A percentile compares a stretch with the other conserved stretches of the same genome.
These are phyloP conservation scores for Dioctria linearis DNA, from an alignment of 2,888 invertebrate genomes.

Conservation along the genomic window DNA sequence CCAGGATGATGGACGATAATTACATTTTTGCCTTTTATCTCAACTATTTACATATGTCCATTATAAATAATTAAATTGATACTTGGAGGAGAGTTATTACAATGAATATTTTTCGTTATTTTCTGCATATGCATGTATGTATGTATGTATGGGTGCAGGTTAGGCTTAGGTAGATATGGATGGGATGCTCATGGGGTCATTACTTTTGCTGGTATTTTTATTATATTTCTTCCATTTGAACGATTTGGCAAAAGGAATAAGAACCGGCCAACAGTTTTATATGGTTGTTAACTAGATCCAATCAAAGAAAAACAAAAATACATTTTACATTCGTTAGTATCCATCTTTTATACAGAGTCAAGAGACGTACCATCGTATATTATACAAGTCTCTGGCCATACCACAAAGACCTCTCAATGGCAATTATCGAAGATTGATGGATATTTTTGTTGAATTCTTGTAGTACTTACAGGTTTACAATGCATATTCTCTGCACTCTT, in stretches of 20 bases:
- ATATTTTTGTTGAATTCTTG: slow-evolving; percentile 42
- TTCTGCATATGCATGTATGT: neutral
- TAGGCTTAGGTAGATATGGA: neutral
- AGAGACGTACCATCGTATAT: neutral
- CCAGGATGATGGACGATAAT: slow-evolving; percentile 54
- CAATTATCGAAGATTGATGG: slow-evolving; percentile 46
- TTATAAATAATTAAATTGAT: slow-evolving; percentile 56
- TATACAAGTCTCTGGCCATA: slow-evolving; percentile 3
- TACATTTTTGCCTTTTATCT: slow-evolving; percentile 54
- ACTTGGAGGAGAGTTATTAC: slow-evolving; percentile 45
- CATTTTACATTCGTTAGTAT: slow-evolving; percentile 45
- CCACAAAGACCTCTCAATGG: slow-evolving; percentile 15
- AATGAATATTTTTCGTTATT: slow-evolving; percentile 33
- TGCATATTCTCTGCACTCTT: too few species aligned
- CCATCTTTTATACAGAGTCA: neutral
- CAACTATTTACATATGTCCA: slow-evolving; percentile 56
- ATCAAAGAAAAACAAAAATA: slow-evolving; percentile 30
- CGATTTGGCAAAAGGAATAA: slow-evolving; percentile 10
- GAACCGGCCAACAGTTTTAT: slow-evolving; percentile 12
- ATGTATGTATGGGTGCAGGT: too few species aligned
- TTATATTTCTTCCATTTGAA: slow-evolving; percentile 20
- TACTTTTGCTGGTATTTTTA: slow-evolving; percentile 28
- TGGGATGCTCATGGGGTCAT: slow-evolving; percentile 23
- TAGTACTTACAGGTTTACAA: neutral
- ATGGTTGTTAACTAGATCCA: slow-evolving; percentile 42